Conservation (phyloP, 2,888 invertebrate species). For the Tetropium fuscum region DNA sequence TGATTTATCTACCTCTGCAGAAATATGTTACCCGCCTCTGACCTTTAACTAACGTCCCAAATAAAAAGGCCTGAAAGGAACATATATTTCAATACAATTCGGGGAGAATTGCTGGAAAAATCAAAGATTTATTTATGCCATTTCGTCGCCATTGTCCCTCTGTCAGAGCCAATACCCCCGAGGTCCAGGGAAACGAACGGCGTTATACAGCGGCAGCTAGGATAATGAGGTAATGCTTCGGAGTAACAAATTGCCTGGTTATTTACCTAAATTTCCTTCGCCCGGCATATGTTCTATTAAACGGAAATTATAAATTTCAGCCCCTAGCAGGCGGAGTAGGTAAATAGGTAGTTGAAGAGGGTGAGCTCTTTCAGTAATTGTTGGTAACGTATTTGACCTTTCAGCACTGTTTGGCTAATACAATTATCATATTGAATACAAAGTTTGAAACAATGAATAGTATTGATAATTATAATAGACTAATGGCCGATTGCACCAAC, state of each 20-base stretch:
- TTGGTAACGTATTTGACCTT: slow-evolving; percentile 28
- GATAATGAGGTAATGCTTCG: slow-evolving; percentile 46
- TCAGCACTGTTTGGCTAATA: slow-evolving; percentile 6
- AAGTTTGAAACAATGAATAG: too few species aligned
- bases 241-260: slow-evolving; percentile 55
- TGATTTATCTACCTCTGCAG: too few species aligned
- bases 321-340: slow-evolving; percentile 33
- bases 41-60: background rate
- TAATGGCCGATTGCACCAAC: background rate
- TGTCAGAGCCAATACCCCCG: slow-evolving; percentile 40
- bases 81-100: slow-evolving; percentile 47
- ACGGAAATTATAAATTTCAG: slow-evolving; percentile 57
- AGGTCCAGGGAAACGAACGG: slow-evolving; percentile 28
- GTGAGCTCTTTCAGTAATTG: slow-evolving; percentile 43
- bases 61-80: slow-evolving; percentile 37
- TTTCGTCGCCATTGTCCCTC: slow-evolving; percentile 44
- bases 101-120: slow-evolving; percentile 41
- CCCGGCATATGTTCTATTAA: slow-evolving; percentile 51
- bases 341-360: slow-evolving; percentile 31
- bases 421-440: background rate
- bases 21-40: slow-evolving; percentile 28
- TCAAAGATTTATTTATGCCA: slow-evolving; percentile 46
- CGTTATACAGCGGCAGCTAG: slow-evolving; percentile 19
- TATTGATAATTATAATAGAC: too few species aligned
- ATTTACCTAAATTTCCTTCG: slow-evolving; percentile 55